phyloP scores from a whole-genome alignment of 2,888 invertebrate genomes.

The Homarus gammarus region DNA sequence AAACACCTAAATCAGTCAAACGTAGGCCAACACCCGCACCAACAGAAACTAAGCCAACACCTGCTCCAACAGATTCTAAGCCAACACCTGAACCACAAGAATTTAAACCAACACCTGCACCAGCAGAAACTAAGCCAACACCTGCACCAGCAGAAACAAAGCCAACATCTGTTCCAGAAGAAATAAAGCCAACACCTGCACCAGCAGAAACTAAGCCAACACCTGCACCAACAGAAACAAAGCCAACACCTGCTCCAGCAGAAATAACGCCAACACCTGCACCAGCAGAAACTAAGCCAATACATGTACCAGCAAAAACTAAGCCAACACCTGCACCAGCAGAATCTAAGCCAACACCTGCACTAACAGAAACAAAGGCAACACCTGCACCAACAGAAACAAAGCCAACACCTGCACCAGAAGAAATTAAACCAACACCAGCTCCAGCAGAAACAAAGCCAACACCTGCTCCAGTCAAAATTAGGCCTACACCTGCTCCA shows the following conservation, averaged over 20 bases:
- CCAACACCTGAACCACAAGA: background rate
- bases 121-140: background rate
- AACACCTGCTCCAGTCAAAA: background rate
- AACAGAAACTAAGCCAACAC: background rate
- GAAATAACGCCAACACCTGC: background rate
- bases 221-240: conserved; percentile 9
- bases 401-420: conserved; percentile 1
- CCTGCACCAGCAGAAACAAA: background rate
- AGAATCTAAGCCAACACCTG: conserved; percentile 6
- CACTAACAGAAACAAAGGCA: conserved; percentile 15
- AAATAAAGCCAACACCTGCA: background rate
- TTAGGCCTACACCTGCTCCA: background rate
- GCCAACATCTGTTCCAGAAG: background rate
- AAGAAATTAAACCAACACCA: background rate
- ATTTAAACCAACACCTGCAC: background rate
- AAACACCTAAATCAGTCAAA: background rate
- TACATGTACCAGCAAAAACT: conserved; percentile 6
- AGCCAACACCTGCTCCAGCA: conserved; percentile 5
- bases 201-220: conserved; percentile 10
- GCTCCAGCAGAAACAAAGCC: background rate
- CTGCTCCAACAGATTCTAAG: background rate
- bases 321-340: background rate
- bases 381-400: conserved; percentile 20
- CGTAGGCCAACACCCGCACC: background rate
- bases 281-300: background rate